Base-by-base conservation (phyloP, 2,888 invertebrate species). In the Cephus pulcher region DNA sequence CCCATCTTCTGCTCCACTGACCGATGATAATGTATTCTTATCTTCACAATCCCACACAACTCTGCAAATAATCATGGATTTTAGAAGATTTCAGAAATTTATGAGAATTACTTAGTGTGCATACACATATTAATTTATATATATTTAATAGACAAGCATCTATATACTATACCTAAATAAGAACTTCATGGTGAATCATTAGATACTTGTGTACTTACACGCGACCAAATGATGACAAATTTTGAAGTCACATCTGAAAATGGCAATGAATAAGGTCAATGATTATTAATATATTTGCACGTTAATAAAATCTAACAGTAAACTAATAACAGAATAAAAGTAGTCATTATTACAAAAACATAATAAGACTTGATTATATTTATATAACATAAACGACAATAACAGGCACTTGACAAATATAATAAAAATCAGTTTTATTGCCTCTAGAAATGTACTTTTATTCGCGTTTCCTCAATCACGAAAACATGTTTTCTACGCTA, bases 401-500 rank as follows among this genome's bases (percentile, higher is more conserved):
- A 56, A 56, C 56, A 56, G 56, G 2, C 56, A 56, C 23, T 56
- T 56, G 23, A 23, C 56, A 56, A 56, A 23, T 56, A 56, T 56
- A 23, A 56, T 56, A 56, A 56, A 56, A 56, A 56, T 56, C 56
- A 23, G 56, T 56, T 56, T 56, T 56, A 56, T 56, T 23, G 56
- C 56, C 56, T 56, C 56, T 23, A 56, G 56, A 56, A 56, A 23
- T 56, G 9, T 56, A 56, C 56, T 56, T 56, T 56, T 23, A 56
- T 56, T 56, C 56, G 56, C 75, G 40, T 37, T 32, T 40, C 34
- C 35, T 34, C 11, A 76, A 78, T 15, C 40, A 73, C 73, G 76
- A 84, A 82, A 84, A 84, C 85, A 84, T 84, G 85, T 84, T 84
- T 83, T 84, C 80, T 76, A 78, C 79, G 40, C 33, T 23, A 56